Conservation (phyloP, 2,888 invertebrate species). For the Leucophora obtusa region DNA sequence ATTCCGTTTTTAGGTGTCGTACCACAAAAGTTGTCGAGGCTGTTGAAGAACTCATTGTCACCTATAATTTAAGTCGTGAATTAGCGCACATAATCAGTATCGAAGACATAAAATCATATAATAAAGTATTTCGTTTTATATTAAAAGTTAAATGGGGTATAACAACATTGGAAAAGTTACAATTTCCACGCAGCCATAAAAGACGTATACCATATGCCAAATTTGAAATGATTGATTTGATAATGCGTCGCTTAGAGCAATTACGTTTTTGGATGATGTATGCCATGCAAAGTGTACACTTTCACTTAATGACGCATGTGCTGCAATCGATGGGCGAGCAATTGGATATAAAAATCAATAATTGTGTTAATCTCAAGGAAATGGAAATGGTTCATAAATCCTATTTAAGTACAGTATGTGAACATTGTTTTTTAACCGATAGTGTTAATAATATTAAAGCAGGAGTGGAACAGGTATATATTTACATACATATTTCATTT, state of each 20-base stretch:
- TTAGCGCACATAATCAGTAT: conserved; percentile 72
- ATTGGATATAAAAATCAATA: conserved; percentile 71
- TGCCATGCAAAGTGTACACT: conserved; percentile 80
- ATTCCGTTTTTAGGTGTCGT: conserved; percentile 67
- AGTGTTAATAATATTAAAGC: conserved; percentile 68
- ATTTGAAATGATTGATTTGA: conserved; percentile 72
- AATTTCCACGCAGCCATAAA: conserved; percentile 73
- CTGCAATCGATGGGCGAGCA: conserved; percentile 76
- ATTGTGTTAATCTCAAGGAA: conserved; percentile 72
- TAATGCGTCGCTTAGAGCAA: conserved; percentile 79
- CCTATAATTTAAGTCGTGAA: conserved; percentile 71
- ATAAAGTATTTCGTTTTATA: conserved; percentile 79
- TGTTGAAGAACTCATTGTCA: conserved; percentile 72
- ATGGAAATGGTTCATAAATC: conserved; percentile 74
- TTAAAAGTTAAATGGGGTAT: conserved; percentile 81
- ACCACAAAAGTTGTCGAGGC: conserved; percentile 74
- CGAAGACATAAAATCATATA: conserved; percentile 72
- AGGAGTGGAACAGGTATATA: conserved; percentile 72
- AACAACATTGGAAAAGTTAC: conserved; percentile 80
- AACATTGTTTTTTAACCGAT: conserved; percentile 73
- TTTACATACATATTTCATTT: not conserved
- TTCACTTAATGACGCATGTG: conserved; percentile 79
- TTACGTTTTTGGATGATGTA: conserved; percentile 81
- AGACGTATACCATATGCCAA: conserved; percentile 69
- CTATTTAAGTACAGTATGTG: conserved; percentile 73